Percentiles rank a stretch among this genome's conserved stretches.
Evolutionary conservation across 2,888 invertebrate genomes (phyloP).

Genomic region (Eubasilissa splendida): DNA sequence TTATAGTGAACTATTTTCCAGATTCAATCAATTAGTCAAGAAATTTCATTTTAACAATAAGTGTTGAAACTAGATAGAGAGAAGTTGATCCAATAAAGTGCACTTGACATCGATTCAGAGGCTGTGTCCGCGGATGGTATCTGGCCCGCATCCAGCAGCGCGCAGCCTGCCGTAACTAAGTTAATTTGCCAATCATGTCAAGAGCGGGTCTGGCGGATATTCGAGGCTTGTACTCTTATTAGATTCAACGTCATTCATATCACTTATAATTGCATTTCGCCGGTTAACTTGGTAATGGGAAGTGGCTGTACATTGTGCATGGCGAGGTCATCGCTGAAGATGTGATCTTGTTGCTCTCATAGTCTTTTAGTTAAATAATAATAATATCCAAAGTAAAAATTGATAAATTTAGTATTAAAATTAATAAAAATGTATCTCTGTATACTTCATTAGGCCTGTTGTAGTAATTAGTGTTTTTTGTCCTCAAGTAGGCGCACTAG

Average conservation of each 20-base stretch:
- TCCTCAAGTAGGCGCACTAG: too few relatives aligned
- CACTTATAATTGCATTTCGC: conserved; percentile 48
- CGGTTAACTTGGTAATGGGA: conserved; percentile 21
- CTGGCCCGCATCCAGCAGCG: conserved; percentile 12
- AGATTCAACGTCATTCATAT: conserved; percentile 50
- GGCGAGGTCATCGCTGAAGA: neutral
- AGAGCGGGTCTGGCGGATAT: conserved; percentile 21
- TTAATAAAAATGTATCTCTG: too few relatives aligned
- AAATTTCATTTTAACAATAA: too few relatives aligned
- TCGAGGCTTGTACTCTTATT: conserved; percentile 29
- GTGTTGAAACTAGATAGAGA: neutral
- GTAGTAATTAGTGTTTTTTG: too few relatives aligned
- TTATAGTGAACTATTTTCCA: too few relatives aligned
- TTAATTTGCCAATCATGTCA: conserved; percentile 49
- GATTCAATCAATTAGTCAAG: too few relatives aligned
- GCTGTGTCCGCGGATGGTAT: too few relatives aligned
- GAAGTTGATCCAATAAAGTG: conserved; percentile 6
- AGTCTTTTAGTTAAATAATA: too few relatives aligned
- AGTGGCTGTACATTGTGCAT: neutral
- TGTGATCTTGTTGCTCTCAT: neutral
- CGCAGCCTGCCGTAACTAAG: conserved; percentile 41
- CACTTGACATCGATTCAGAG: conserved; percentile 1
- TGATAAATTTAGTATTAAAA: too few relatives aligned
- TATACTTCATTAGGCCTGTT: too few relatives aligned
- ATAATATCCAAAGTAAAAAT: too few relatives aligned